These are phyloP conservation scores for Acrossocheilus wenchowensis DNA, from an alignment of 2,797 vertebrate species.

Conservation along the genomic window DNA sequence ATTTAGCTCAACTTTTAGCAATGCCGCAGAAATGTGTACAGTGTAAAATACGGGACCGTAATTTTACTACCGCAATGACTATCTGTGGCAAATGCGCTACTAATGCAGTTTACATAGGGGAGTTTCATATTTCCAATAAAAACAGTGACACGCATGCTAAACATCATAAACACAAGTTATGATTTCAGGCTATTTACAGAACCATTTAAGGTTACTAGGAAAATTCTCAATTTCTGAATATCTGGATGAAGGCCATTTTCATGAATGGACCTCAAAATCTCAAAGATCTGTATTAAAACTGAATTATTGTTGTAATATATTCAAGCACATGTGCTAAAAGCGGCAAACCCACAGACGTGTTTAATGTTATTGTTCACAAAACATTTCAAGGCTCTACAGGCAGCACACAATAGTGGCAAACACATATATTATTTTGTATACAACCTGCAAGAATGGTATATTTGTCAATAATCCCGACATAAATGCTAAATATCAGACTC, in stretches of 20 bases:
- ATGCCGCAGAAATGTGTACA: neutral
- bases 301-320: neutral
- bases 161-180: neutral
- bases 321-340: conserved; percentile 43
- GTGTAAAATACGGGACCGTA: neutral
- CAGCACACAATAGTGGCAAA: neutral
- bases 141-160: neutral
- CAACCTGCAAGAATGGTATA: neutral
- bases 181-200: neutral
- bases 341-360: neutral
- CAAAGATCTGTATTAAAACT: neutral
- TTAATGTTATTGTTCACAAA: neutral
- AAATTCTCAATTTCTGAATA: neutral
- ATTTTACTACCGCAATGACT: neutral
- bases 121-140: neutral
- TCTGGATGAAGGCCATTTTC: neutral
- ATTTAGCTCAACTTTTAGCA: neutral
- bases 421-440: neutral
- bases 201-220: neutral
- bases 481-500: neutral
- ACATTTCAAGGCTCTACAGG: neutral
- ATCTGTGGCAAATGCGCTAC: neutral
- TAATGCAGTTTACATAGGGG: neutral
- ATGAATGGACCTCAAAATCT: neutral
- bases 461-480: neutral